Evolutionary conservation across 23 tunicate species (phyloP).

Genomic region (Botrylloides violaceus): DNA sequence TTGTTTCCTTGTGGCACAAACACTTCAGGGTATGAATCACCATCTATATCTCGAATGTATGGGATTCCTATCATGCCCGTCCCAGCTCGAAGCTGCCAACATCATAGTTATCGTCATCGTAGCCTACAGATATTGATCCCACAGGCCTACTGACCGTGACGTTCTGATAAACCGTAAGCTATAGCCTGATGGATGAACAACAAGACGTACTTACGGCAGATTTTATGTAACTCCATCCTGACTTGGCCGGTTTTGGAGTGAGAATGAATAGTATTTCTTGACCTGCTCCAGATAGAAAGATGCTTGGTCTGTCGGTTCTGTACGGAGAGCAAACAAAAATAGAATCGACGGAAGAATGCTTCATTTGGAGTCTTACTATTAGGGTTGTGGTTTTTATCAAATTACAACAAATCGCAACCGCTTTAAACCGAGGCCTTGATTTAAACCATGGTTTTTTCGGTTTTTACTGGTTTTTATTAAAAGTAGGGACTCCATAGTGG

Average conservation of each 20-base stretch:
- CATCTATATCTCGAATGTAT: slow-evolving; percentile 66
- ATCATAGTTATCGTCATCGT: too few relatives aligned
- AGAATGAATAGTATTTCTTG: slow-evolving; percentile 64
- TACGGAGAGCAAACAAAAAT: too few relatives aligned
- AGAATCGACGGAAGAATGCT: too few relatives aligned
- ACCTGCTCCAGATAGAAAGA: slow-evolving; percentile 85
- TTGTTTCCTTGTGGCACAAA: slow-evolving; percentile 90
- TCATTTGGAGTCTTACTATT: too few relatives aligned
- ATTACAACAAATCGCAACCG: too few relatives aligned
- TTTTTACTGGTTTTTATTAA: too few relatives aligned
- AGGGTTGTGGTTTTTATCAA: too few relatives aligned
- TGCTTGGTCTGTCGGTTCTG: slow-evolving; percentile 79
- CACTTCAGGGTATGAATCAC: slow-evolving; percentile 86
- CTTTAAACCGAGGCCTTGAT: too few relatives aligned
- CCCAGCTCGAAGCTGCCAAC: slow-evolving; percentile 31
- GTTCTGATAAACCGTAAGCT: neutral
- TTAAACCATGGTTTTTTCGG: too few relatives aligned
- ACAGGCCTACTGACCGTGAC: too few relatives aligned
- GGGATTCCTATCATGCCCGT: slow-evolving; percentile 73
- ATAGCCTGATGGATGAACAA: neutral
- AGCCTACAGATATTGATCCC: too few relatives aligned
- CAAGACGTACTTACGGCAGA: slow-evolving; percentile 35
- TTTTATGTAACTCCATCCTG: slow-evolving; percentile 75
- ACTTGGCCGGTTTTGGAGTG: slow-evolving; percentile 63
- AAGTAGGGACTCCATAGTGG: too few relatives aligned